Percentiles rank a stretch among this genome's conserved stretches.
These are phyloP conservation scores for Clarias platycephalus DNA, from an alignment of 2,797 vertebrate species.

Conservation along the genomic window DNA sequence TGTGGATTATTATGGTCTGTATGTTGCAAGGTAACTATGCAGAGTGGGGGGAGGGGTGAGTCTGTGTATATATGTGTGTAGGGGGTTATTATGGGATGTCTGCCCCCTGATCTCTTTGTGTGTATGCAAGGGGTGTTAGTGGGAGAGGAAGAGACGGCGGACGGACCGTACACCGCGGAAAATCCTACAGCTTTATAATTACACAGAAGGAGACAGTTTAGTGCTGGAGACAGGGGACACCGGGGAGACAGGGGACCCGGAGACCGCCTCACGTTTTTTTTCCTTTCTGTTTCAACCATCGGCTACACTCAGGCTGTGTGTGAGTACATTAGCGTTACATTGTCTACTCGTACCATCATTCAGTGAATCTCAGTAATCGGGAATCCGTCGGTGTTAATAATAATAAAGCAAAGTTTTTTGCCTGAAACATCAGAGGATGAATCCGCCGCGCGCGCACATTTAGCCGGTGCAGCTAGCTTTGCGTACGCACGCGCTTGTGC, in stretches of 20 bases:
- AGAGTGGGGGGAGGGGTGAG: constrained; percentile 79
- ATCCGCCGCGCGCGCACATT: constrained; percentile 46
- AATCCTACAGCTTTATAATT: constrained; percentile 51
- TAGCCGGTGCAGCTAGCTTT: constrained; percentile 67
- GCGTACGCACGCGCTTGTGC: not conserved
- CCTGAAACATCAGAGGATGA: not conserved
- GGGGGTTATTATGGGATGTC: constrained; percentile 84
- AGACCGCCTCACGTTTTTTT: constrained; percentile 50
- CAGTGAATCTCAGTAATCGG: not conserved
- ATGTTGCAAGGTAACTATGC: constrained; percentile 89
- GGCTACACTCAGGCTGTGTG: constrained; percentile 70
- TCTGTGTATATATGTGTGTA: constrained; percentile 67
- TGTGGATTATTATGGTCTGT: constrained; percentile 86
- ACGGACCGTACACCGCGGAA: constrained; percentile 67
- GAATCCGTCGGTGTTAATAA: not conserved
- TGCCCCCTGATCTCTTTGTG: constrained; percentile 87
- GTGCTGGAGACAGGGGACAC: not conserved
- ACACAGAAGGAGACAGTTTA: constrained; percentile 50
- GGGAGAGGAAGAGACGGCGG: constrained; percentile 75
- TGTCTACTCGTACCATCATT: constrained; percentile 38
- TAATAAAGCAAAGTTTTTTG: constrained; percentile 6
- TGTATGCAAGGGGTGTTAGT: constrained; percentile 79
- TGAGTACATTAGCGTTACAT: constrained; percentile 63
- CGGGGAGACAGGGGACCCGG: too few species aligned
- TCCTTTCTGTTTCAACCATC: constrained; percentile 61